Evolutionary conservation across 1,140 invertebrate genomes (phyloP).

Genomic region (Leptinotarsa defecta): DNA sequence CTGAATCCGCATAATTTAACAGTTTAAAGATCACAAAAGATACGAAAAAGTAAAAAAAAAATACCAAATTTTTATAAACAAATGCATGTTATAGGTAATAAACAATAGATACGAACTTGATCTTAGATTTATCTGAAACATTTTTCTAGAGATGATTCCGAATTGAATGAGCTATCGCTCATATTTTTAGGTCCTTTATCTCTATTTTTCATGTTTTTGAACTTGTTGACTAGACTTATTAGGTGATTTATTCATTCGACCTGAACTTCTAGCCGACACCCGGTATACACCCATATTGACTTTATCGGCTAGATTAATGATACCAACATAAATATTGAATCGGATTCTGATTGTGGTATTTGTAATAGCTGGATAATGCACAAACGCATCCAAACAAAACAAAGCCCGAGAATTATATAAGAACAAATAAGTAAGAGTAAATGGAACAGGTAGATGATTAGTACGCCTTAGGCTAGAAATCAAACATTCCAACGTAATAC

Average conservation of each 20-base stretch:
- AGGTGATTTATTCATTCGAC: not conserved
- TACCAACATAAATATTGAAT: not conserved
- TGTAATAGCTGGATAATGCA: slow-evolving; percentile 9
- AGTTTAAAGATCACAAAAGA: no score
- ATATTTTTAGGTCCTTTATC: no score
- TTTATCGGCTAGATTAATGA: not conserved
- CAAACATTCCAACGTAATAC: slow-evolving; percentile 31
- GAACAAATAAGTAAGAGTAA: slow-evolving; percentile 29
- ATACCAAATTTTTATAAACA: no score
- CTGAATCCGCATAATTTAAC: no score
- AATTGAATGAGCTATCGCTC: no score
- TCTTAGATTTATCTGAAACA: no score
- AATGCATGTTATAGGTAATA: no score
- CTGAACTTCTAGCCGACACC: not conserved
- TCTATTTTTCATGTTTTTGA: no score
- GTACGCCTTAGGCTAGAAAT: slow-evolving; percentile 22
- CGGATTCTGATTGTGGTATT: slow-evolving; percentile 8
- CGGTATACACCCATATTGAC: not conserved
- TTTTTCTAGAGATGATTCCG: no score
- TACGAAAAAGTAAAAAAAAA: no score
- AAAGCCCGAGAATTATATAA: slow-evolving; percentile 19
- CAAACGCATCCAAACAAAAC: slow-evolving; percentile 4
- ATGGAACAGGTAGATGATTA: slow-evolving; percentile 23
- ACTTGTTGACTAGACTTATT: no score
- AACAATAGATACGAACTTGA: no score